phyloP scores from a whole-genome alignment of 2,113 vertebrate species.

The Arizona elegans region DNA sequence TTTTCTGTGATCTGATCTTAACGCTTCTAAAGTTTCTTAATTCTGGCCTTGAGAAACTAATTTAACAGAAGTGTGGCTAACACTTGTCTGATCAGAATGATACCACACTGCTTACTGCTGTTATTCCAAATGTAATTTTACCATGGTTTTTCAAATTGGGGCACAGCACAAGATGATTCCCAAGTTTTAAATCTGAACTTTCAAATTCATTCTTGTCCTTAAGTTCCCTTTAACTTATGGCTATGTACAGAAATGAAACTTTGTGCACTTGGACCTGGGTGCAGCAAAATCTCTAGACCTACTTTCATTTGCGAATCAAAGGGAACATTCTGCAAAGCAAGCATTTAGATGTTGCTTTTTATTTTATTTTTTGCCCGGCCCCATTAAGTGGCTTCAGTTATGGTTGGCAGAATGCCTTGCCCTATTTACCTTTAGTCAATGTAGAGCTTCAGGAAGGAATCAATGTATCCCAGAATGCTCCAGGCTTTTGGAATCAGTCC shows the following conservation, averaged over 20 bases:
- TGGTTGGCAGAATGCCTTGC: background rate
- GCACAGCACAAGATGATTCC: background rate
- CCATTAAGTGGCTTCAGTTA: background rate
- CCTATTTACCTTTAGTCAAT: background rate
- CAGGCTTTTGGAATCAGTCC: background rate
- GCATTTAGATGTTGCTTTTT: background rate
- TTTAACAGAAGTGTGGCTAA: background rate
- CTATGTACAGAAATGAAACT: background rate
- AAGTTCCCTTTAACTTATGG: background rate
- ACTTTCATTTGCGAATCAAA: background rate
- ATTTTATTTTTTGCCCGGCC: background rate
- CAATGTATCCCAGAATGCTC: background rate
- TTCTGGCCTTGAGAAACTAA: background rate
- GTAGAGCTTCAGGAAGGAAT: background rate
- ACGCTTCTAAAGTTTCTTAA: background rate
- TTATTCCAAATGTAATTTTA: background rate
- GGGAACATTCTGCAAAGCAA: background rate
- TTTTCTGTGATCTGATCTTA: background rate
- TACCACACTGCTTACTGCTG: background rate
- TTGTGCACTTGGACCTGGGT: background rate
- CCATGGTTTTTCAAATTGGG: background rate
- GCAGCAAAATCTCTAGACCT: background rate
- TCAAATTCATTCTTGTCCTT: background rate
- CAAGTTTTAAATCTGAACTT: background rate
- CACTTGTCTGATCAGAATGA: background rate